These are phyloP conservation scores for Helicoverpa zea DNA, from an alignment of 1,140 invertebrate genomes.

Conservation along the genomic window DNA sequence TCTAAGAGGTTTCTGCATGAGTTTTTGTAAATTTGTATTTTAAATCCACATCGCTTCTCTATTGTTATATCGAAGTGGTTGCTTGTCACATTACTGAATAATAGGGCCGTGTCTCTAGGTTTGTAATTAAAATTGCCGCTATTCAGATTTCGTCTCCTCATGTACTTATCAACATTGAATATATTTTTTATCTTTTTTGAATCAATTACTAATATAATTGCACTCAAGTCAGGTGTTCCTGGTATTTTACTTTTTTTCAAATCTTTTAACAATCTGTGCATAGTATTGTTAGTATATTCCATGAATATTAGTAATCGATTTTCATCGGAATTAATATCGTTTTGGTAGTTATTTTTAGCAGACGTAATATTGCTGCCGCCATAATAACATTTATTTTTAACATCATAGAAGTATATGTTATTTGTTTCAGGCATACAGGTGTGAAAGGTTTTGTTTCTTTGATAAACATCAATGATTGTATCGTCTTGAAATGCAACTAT, in stretches of 20 bases:
- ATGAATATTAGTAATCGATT: conserved; percentile 4
- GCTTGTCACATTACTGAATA: conserved; percentile 1
- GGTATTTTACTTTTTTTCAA: background rate
- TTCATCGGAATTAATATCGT: background rate
- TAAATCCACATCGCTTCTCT: background rate
- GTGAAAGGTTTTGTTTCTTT: background rate
- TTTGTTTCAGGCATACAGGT: background rate
- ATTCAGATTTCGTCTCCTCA: background rate
- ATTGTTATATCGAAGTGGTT: background rate
- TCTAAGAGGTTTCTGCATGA: conserved; percentile 3
- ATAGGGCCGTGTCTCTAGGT: background rate
- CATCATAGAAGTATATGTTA: background rate
- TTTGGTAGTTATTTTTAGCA: background rate
- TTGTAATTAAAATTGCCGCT: background rate
- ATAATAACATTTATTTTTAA: background rate
- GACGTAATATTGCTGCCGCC: background rate
- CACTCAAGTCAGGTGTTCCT: background rate
- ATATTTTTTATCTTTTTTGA: background rate
- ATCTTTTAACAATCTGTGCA: background rate
- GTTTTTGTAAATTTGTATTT: background rate
- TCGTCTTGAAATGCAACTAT: background rate
- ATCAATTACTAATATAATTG: background rate
- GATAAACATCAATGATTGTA: background rate
- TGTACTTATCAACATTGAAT: background rate
- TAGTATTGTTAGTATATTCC: background rate